Conservation (phyloP, 2,888 invertebrate genomes). For the Drosophila nigricruria region DNA sequence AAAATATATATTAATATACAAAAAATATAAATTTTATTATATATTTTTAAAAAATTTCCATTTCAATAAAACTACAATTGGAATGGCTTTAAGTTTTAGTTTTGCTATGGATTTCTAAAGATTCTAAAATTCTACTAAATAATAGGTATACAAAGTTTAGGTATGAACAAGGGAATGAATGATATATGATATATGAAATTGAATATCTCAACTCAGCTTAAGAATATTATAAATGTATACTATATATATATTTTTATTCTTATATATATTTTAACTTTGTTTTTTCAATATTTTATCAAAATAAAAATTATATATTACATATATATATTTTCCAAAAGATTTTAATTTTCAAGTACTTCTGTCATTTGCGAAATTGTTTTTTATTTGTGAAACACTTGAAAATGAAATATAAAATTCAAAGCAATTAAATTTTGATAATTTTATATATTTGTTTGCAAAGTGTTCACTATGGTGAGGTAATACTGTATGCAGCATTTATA, state of each 20-base stretch:
- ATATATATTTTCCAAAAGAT: not conserved
- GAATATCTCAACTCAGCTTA: not conserved
- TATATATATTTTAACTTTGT: too few species aligned
- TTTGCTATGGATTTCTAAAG: not conserved
- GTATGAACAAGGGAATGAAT: not conserved
- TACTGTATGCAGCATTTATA: not conserved
- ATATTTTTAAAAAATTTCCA: not conserved
- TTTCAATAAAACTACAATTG: not conserved
- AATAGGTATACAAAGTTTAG: too few species aligned
- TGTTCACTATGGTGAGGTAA: not conserved
- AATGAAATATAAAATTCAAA: not conserved
- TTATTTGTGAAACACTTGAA: conserved; percentile 1
- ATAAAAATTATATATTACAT: not conserved
- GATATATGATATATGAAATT: too few species aligned
- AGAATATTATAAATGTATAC: not conserved
- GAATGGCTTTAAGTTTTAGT: too few species aligned
- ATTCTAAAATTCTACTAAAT: not conserved
- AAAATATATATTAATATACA: not conserved
- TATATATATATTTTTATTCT: not conserved
- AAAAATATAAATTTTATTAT: too few species aligned
- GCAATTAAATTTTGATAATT: not conserved
- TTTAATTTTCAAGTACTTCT: not conserved
- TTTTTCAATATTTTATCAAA: too few species aligned
- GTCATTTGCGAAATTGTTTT: not conserved
- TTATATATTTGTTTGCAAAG: not conserved